Percentiles rank a stretch among this genome's conserved stretches.
phyloP scores from a whole-genome alignment of 2,113 vertebrate genomes.

The Himantopus leucocephalus region DNA sequence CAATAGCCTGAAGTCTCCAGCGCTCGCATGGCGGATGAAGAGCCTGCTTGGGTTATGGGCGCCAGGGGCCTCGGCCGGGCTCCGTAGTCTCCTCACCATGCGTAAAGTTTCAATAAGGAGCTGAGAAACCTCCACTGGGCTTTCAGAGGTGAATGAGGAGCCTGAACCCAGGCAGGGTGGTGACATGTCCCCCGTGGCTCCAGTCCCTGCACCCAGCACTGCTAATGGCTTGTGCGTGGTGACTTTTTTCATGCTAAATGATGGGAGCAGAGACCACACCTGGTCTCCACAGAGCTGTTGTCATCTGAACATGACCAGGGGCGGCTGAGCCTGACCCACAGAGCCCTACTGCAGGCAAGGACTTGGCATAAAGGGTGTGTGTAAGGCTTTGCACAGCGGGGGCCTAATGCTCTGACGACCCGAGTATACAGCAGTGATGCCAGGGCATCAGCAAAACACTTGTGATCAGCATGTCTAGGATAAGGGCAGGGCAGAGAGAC shows the following conservation, averaged over 20 bases:
- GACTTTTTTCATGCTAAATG: background rate
- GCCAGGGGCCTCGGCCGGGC: accelerated
- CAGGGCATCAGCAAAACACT: background rate
- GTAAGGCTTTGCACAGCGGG: background rate
- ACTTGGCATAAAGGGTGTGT: accelerated
- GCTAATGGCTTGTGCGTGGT: accelerated
- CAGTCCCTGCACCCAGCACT: accelerated
- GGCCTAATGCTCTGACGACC: too few species aligned
- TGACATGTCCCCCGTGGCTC: background rate
- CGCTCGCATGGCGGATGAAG: background rate
- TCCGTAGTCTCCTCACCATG: background rate
- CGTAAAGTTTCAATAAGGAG: background rate
- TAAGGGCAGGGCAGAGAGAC: background rate
- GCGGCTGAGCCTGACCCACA: background rate
- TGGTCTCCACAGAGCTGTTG: background rate
- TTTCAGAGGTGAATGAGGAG: background rate
- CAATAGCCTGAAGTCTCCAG: background rate
- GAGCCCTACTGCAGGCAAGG: accelerated
- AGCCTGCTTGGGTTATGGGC: background rate
- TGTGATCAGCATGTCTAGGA: accelerated
- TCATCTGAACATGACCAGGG: background rate
- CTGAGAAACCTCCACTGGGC: background rate
- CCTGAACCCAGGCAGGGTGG: background rate
- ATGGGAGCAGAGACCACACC: background rate
- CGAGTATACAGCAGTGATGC: background rate